Conservation (phyloP, 37 sponge, comb jelly and placozoan genomes). For the Geodia barretti region DNA sequence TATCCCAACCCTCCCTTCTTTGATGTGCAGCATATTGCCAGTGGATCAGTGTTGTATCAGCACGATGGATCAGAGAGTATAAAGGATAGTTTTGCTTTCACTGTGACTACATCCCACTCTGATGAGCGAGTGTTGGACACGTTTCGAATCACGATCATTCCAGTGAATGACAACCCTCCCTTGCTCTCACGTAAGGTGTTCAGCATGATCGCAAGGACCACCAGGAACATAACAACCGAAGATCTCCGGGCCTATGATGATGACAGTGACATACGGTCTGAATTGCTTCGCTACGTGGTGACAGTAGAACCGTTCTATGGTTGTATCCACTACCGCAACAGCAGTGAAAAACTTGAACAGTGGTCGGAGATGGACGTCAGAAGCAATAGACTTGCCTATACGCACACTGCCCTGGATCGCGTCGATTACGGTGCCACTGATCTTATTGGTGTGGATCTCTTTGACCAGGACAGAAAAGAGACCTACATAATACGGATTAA, state of each 20-base stretch:
- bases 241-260: slow-evolving; percentile 8
- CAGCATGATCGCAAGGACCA: not conserved
- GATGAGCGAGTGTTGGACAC: not conserved
- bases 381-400: not conserved
- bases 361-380: not conserved
- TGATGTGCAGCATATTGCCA: not conserved
- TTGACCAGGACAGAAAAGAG: not conserved
- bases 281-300: slow-evolving; percentile 22
- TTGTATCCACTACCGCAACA: slow-evolving; percentile 7
- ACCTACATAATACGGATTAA: not conserved
- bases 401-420: not conserved
- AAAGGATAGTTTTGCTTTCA: slow-evolving; percentile 43
- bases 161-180: slow-evolving; percentile 58
- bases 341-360: not conserved
- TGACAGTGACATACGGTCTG: slow-evolving; percentile 41
- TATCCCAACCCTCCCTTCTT: not conserved
- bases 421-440: not conserved
- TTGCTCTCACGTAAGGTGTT: not conserved
- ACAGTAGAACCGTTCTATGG: not conserved
- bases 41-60: slow-evolving; percentile 22
- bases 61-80: slow-evolving; percentile 18
- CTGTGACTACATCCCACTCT: not conserved
- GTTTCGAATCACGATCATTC: slow-evolving; percentile 21
- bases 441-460: not conserved
- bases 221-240: slow-evolving; percentile 10